Evolutionary conservation across 2,888 invertebrate species (phyloP), one percentile per base, ranked within the genome.

Genomic region (Hemithea aestivaria): DNA sequence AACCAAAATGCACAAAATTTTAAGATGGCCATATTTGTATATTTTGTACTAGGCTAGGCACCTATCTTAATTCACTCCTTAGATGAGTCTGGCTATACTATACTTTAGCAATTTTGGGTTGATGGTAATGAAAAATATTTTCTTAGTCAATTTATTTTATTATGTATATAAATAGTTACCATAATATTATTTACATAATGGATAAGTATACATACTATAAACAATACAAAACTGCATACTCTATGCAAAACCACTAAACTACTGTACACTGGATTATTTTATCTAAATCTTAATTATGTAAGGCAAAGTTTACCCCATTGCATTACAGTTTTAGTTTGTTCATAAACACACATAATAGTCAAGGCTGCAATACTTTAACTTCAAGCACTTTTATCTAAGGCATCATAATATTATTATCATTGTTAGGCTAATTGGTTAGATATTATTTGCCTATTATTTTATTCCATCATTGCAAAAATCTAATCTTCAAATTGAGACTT

Each of bases 151-250:
- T 63, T 81, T 82, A 83, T 76, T 82, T 60, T 71, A 66, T 72
- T 73, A 69, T 74, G 70, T 80, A 73, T 80, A 73, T 79, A 81
- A 79, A 78, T 81, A 81, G 62, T 67, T 69, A 66, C 58, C 51
- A 47, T 73, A 27, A 16, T 16, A 7, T 7, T 39, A 72, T 73
- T 62, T 75, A 80, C 73, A 75, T 55, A 63, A 60, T 67, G 46
- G 32, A 30, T 46, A 48, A 31, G 63, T 67, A 41, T 27, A 37
- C 28, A 43, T 28, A 16, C 16, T 43, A 64, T 67, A 73, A 77
- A 79, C 72, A 71, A 70, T 76, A 77, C 67, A 77, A 76, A 79
- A 74, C 66, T 58, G 65, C 58, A 60, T 53, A 58, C 50, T 56
- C 31, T 31, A 48, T 44, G 37, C 40, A 45, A 31, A 27, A 20